These are phyloP conservation scores for Buphagus erythrorhynchus DNA, from an alignment of 2,797 vertebrate species.

Conservation along the genomic window DNA sequence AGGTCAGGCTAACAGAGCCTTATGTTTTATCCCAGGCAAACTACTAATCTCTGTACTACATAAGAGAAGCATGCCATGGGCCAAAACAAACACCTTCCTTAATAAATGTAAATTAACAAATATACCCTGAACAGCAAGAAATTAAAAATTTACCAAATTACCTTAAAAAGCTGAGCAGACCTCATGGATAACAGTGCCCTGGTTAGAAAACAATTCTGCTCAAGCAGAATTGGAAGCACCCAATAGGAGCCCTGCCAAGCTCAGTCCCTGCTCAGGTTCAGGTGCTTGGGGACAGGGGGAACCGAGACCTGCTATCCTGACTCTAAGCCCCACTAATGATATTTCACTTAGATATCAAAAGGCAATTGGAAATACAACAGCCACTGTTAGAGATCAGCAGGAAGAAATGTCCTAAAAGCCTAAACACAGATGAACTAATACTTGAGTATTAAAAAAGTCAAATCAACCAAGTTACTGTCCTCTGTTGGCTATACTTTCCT, in stretches of 20 bases:
- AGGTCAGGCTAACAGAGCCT: not conserved
- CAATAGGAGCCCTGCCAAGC: rapidly evolving
- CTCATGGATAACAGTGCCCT: rapidly evolving
- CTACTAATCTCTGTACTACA: not conserved
- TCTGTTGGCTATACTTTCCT: not conserved
- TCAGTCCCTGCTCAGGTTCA: not conserved
- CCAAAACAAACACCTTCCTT: not conserved
- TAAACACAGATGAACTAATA: not conserved
- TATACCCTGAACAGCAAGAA: not conserved
- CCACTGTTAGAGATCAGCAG: not conserved
- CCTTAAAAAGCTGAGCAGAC: not conserved
- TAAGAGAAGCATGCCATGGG: not conserved
- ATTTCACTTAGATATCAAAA: not conserved
- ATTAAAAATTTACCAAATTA: not conserved
- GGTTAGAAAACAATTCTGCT: not conserved
- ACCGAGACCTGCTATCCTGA: not conserved
- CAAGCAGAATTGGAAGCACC: too few relatives aligned
- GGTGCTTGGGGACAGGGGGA: rapidly evolving
- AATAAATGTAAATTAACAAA: not conserved
- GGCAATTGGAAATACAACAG: not conserved
- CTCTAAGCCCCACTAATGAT: rapidly evolving
- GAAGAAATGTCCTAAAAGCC: not conserved
- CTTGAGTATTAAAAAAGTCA: not conserved
- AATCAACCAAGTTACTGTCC: not conserved
- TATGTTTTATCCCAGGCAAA: not conserved